phyloP scores from a whole-genome alignment of 2,113 vertebrate genomes.

The Lucifuga dentata region DNA sequence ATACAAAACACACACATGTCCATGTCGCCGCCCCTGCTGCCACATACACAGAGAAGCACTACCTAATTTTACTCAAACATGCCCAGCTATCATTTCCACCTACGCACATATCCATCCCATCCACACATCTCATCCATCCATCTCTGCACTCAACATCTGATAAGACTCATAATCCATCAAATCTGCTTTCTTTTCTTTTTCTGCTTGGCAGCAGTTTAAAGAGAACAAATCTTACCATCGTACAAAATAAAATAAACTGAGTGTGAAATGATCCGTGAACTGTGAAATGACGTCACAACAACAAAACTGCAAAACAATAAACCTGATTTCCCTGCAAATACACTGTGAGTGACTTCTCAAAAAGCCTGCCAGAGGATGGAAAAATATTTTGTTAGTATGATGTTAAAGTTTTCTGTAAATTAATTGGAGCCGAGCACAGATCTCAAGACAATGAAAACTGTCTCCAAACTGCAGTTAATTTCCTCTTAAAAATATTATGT shows the following conservation, averaged over 20 bases:
- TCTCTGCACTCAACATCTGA: constrained; percentile 21
- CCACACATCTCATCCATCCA: constrained; percentile 21
- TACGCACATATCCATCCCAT: constrained; percentile 38
- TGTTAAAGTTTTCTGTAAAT: neutral
- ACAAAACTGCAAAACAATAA: constrained; percentile 33
- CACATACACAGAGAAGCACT: constrained; percentile 48
- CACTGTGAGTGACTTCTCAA: constrained; percentile 2
- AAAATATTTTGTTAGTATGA: constrained; percentile 3
- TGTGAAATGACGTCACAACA: constrained; percentile 31
- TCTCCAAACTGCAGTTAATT: neutral
- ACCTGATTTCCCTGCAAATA: constrained; percentile 17
- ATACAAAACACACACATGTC: constrained; percentile 37
- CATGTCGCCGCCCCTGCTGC: constrained; percentile 26
- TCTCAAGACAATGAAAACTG: too few relatives aligned
- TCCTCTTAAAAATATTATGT: neutral
- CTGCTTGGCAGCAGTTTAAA: constrained; percentile 34
- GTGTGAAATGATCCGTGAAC: constrained; percentile 53
- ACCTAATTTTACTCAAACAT: constrained; percentile 62
- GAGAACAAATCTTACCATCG: constrained; percentile 20
- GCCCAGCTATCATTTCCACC: constrained; percentile 21
- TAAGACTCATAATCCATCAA: constrained; percentile 39
- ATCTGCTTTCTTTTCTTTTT: constrained; percentile 17
- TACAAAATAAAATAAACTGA: constrained; percentile 48
- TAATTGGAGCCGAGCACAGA: too few relatives aligned
- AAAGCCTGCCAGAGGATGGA: constrained; percentile 3